Percentiles rank a stretch among this genome's conserved stretches.
phyloP scores from a whole-genome alignment of 2,797 vertebrate species.

The Prionace glauca region DNA sequence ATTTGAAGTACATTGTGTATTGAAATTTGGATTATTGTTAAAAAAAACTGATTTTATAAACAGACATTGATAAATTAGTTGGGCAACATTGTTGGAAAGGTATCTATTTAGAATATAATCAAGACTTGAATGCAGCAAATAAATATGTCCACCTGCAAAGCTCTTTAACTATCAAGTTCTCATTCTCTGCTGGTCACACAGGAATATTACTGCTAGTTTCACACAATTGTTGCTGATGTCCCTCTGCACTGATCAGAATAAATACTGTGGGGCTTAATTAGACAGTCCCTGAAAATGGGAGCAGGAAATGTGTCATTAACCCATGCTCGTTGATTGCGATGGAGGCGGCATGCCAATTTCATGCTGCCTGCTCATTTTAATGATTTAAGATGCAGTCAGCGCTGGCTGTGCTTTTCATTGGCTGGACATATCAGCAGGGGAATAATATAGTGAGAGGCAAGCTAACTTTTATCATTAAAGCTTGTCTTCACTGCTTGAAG shows the following conservation, averaged over 20 bases:
- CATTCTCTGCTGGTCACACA: neutral
- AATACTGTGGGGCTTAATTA: neutral
- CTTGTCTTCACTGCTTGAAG: neutral
- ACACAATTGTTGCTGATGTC: neutral
- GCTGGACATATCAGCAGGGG: neutral
- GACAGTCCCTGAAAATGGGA: neutral
- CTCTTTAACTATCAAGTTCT: neutral
- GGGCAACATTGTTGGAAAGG: neutral
- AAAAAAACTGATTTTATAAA: neutral
- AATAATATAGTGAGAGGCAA: neutral
- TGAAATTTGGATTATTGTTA: neutral
- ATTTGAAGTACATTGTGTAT: neutral
- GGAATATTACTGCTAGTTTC: neutral
- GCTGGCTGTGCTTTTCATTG: neutral
- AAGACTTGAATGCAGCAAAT: neutral
- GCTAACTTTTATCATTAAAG: neutral
- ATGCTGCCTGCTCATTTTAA: neutral
- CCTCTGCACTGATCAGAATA: neutral
- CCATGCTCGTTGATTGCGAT: neutral
- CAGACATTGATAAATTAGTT: neutral
- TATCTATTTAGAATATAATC: neutral
- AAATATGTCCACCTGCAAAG: neutral
- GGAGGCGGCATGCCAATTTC: neutral
- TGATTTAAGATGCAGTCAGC: neutral
- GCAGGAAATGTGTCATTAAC: neutral